Percentiles rank a stretch among this genome's conserved stretches.
phyloP scores from a whole-genome alignment of 2,113 vertebrate genomes.

The Pungitius pungitius region DNA sequence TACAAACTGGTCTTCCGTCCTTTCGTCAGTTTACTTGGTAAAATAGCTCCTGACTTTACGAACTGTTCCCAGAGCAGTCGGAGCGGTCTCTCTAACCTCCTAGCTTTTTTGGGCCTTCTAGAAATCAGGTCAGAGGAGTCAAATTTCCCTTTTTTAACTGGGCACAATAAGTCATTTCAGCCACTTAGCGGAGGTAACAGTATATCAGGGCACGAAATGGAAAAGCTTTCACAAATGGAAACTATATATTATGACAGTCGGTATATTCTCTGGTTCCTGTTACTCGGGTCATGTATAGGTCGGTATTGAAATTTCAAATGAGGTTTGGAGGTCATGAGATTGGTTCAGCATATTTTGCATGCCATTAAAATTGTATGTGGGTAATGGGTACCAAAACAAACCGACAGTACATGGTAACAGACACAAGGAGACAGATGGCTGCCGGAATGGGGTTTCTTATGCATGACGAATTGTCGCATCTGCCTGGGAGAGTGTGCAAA shows the following conservation, averaged over 20 bases:
- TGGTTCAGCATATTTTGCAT: slow-evolving; percentile 60
- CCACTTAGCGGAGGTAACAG: slow-evolving; percentile 50
- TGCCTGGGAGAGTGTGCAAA: slow-evolving; percentile 68
- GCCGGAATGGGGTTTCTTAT: slow-evolving; percentile 71
- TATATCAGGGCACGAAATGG: slow-evolving; percentile 52
- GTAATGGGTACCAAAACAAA: slow-evolving; percentile 60
- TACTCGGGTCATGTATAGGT: slow-evolving; percentile 58
- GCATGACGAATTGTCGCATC: slow-evolving; percentile 70
- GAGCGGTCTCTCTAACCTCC: slow-evolving; percentile 41
- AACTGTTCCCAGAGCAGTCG: slow-evolving; percentile 16
- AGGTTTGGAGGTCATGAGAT: slow-evolving; percentile 47
- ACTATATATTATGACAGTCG: slow-evolving; percentile 38
- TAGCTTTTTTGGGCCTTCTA: slow-evolving; percentile 36
- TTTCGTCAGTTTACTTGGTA: background rate
- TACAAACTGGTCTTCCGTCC: background rate
- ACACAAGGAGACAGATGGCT: slow-evolving; percentile 78
- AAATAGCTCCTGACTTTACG: slow-evolving; percentile 9
- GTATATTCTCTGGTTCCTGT: slow-evolving; percentile 61
- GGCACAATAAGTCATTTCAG: slow-evolving; percentile 58
- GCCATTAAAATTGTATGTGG: slow-evolving; percentile 65
- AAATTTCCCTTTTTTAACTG: slow-evolving; percentile 52
- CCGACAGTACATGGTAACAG: slow-evolving; percentile 55
- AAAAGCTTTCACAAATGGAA: slow-evolving; percentile 45
- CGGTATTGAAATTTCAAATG: slow-evolving; percentile 49
- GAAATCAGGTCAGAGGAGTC: slow-evolving; percentile 40